Percentiles rank a stretch among this genome's conserved stretches.
These are phyloP conservation scores for Tichodroma muraria DNA, from an alignment of 2,113 vertebrate species.

Conservation along the genomic window DNA sequence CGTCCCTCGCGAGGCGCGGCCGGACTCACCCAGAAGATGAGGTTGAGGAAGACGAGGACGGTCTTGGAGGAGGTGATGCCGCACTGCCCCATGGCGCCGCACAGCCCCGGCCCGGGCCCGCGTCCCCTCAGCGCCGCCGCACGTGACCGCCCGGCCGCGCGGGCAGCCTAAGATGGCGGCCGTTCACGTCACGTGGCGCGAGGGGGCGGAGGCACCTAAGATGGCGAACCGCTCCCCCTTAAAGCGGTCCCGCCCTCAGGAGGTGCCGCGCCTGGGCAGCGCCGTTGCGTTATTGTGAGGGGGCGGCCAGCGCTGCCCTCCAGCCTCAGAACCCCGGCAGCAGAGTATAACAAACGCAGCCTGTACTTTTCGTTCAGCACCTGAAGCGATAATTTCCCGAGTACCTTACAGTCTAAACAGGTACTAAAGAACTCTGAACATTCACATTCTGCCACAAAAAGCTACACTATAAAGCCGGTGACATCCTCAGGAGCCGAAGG, in stretches of 20 bases:
- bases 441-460: neutral
- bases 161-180: slow-evolving; percentile 41
- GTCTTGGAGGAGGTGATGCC: slow-evolving; percentile 97
- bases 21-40: slow-evolving; percentile 89
- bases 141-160: neutral
- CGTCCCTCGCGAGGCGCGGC: neutral
- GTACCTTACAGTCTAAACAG: neutral
- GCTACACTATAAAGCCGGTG: neutral
- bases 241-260: neutral
- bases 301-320: accelerated
- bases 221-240: slow-evolving; percentile 3
- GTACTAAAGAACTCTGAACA: neutral
- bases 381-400: neutral
- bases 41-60: slow-evolving; percentile 94
- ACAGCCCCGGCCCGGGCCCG: neutral
- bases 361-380: no score
- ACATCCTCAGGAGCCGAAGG: accelerated
- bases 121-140: slow-evolving; percentile 6
- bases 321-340: accelerated
- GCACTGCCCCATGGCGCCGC: slow-evolving; percentile 80
- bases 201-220: slow-evolving; percentile 31
- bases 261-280: accelerated
- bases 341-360: accelerated
- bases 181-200: neutral
- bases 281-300: accelerated